Base-by-base conservation (phyloP, 2,113 vertebrate genomes). In the Erpornis zantholeuca region DNA sequence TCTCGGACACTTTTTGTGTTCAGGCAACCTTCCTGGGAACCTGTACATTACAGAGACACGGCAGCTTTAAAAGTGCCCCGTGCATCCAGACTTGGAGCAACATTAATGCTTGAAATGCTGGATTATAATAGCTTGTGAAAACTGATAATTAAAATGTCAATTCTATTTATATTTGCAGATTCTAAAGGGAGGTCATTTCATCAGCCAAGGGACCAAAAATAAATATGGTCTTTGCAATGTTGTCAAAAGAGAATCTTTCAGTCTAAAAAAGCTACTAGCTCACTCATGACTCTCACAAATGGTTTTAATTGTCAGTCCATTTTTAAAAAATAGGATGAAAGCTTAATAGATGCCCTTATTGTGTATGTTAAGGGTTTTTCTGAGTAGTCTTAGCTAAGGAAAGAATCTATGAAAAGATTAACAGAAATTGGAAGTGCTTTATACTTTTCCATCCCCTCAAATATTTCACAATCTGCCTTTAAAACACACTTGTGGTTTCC, bases 241-340 rank as follows among this genome's bases (percentile, higher is more conserved):
- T 84, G 88, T 94, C 47, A 91, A 86, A 95, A 93, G 80, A 93
- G 56, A 95, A 64, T 84, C 52, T 92, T 95, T 86, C 69, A 27
- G 19, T 64, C 77, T 68, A n/a, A 91, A 97, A 96, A 88, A 71
- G 61, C 53, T 82, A 69, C 61, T n/a, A 40, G 61, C 69, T 96
- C 33, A 19, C 65, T 79, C 69, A 11, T n/a, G 38, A 68, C 23
- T 86, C 57, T 80, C 64, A n/a, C 28, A 64, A 92, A 86, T 61
- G 9, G 50, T 71, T 94, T 79, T 73, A 82, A 73, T 70, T 80
- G 52, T 63, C 44, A 17, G 27, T 36, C 47, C 42, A 18, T 57
- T 81, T 92, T 64, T 78, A 57, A 94, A 94, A 94, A 20, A 20
- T 60, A 94, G 36, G 73, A 61, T 40, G 65, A 91, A 89, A 93